These are phyloP conservation scores for Oryctolagus cuniculus DNA, from an alignment of 2,113 vertebrate species.

Conservation along the genomic window DNA sequence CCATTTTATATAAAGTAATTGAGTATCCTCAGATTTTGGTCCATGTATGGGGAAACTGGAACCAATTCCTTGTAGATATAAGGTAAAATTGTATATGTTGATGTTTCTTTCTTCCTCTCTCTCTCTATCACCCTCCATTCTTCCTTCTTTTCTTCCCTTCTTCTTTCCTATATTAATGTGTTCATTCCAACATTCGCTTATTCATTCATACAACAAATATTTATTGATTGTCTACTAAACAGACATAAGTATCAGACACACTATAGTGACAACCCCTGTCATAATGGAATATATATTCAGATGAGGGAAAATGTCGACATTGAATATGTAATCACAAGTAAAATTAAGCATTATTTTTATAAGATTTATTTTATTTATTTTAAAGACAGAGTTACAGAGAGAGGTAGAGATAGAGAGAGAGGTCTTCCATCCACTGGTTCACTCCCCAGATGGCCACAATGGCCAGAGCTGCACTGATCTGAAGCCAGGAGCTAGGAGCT, in stretches of 20 bases:
- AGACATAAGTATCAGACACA: not conserved
- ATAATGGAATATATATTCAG: not conserved
- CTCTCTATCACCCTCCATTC: not conserved
- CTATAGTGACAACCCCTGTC: not conserved
- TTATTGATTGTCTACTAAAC: not conserved
- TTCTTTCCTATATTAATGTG: not conserved
- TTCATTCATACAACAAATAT: not conserved
- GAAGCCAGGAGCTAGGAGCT: too few species aligned
- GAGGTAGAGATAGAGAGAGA: too few species aligned
- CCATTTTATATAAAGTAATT: not conserved
- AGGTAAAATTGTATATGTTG: too few species aligned
- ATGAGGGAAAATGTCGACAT: not conserved
- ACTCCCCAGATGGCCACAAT: too few species aligned
- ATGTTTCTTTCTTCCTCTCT: not conserved
- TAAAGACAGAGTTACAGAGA: too few species aligned
- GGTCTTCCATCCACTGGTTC: too few species aligned
- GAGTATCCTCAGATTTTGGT: not conserved
- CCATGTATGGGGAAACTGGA: not conserved
- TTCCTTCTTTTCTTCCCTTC: not conserved
- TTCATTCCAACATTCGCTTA: not conserved
- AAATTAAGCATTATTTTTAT: not conserved
- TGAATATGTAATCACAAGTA: not conserved
- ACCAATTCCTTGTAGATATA: not conserved
- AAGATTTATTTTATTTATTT: too few species aligned
- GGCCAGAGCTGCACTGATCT: too few species aligned